Percentiles rank a stretch among this genome's conserved stretches.
Evolutionary conservation across 2,888 invertebrate species (phyloP).

Genomic region (Cosmia pyralina): DNA sequence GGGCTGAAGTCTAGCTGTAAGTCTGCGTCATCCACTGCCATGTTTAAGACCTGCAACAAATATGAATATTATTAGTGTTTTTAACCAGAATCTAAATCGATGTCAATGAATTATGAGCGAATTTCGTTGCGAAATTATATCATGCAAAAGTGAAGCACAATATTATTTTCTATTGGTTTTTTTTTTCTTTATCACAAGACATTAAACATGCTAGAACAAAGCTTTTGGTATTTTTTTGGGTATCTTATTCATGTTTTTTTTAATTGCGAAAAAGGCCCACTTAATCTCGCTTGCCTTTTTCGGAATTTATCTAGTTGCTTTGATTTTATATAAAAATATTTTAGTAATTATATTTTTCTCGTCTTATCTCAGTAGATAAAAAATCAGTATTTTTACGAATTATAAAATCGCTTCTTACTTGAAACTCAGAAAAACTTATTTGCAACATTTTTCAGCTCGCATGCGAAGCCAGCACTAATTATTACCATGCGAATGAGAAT

Average conservation of each 20-base stretch:
- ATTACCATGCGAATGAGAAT: constrained; percentile 37
- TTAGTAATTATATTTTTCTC: background rate
- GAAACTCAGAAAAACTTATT: background rate
- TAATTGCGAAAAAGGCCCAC: too few species aligned
- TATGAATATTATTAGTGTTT: background rate
- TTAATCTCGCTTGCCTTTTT: too few species aligned
- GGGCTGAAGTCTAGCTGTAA: constrained; percentile 95
- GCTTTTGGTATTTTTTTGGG: too few species aligned
- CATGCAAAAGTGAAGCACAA: background rate
- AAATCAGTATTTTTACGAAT: too few species aligned
- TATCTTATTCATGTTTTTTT: too few species aligned
- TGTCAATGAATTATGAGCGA: background rate
- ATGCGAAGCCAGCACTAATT: constrained; percentile 43
- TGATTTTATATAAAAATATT: background rate
- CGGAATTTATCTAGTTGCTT: background rate
- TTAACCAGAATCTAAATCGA: background rate
- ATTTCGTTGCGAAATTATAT: background rate
- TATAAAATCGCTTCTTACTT: background rate
- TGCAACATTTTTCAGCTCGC: constrained; percentile 11
- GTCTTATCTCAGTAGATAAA: background rate
- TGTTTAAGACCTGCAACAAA: constrained; percentile 92
- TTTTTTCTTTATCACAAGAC: background rate
- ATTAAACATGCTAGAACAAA: background rate
- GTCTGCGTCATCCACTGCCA: constrained; percentile 97
- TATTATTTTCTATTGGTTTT: background rate